phyloP scores from a whole-genome alignment of 1,140 invertebrate genomes.

The Pteromalus puparum region DNA sequence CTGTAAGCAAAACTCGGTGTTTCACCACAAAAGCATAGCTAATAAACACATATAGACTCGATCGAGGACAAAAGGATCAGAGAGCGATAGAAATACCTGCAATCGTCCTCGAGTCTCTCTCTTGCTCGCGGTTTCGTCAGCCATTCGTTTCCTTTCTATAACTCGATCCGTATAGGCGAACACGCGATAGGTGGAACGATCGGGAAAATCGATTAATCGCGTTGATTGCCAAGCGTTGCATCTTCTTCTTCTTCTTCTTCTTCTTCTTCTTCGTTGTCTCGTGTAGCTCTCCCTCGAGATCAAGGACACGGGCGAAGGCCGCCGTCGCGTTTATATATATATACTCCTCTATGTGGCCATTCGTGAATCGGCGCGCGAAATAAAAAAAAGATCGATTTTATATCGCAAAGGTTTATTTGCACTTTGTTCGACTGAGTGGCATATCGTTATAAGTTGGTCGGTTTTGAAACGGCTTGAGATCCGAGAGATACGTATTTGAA shows the following conservation, averaged over 20 bases:
- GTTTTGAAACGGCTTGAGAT: too few relatives aligned
- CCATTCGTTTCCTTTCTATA: constrained; percentile 39
- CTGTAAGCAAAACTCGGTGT: not conserved
- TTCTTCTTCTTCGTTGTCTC: not conserved
- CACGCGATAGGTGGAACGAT: not conserved
- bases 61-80: constrained; percentile 5
- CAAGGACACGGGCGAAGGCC: constrained; percentile 32
- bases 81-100: not conserved
- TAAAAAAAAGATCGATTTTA: not conserved
- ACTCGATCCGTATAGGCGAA: not conserved
- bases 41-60: not conserved
- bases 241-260: too few relatives aligned
- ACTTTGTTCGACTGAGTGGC: too few relatives aligned
- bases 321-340: too few relatives aligned
- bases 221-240: not conserved
- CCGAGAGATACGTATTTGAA: too few relatives aligned
- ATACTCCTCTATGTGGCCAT: not conserved
- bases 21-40: not conserved
- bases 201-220: not conserved
- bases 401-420: too few relatives aligned
- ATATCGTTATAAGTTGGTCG: too few relatives aligned
- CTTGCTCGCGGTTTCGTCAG: not conserved
- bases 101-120: not conserved
- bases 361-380: not conserved
- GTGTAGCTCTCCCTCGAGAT: not conserved